phyloP scores from a whole-genome alignment of 1,140 invertebrate genomes.

The Spodoptera frugiperda region DNA sequence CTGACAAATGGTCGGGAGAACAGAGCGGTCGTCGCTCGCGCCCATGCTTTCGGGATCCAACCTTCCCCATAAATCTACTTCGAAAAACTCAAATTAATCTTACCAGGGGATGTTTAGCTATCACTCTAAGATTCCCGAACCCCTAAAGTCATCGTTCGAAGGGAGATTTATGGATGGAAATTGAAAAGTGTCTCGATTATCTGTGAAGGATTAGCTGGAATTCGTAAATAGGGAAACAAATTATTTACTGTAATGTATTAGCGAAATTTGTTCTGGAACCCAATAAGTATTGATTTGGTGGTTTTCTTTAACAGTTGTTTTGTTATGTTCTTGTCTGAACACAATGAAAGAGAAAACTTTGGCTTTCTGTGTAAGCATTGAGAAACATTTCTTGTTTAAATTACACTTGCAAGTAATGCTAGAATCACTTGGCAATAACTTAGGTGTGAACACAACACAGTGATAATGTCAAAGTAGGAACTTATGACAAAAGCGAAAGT shows the following conservation, averaged over 20 bases:
- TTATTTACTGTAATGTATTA: too few relatives aligned
- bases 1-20: constrained; percentile 63
- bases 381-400: constrained; percentile 4
- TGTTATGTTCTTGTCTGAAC: background rate
- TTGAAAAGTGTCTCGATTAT: constrained; percentile 42
- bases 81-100: constrained; percentile 68
- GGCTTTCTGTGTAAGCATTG: background rate
- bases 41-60: constrained; percentile 56
- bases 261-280: too few relatives aligned
- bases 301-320: too few relatives aligned
- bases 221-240: background rate
- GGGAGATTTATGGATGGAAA: constrained; percentile 42
- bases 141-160: constrained; percentile 31
- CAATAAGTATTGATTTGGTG: too few relatives aligned
- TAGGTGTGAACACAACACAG: constrained; percentile 42
- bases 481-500: constrained; percentile 31
- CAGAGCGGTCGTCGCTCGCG: constrained; percentile 53
- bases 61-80: constrained; percentile 61
- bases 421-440: constrained; percentile 16
- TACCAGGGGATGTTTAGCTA: constrained; percentile 58
- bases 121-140: constrained; percentile 39
- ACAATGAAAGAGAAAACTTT: background rate
- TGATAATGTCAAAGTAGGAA: constrained; percentile 44
- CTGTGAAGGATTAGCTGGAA: constrained; percentile 13
- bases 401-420: constrained; percentile 1